These are phyloP conservation scores for Campylomormyrus tamandua DNA, from an alignment of 2,113 vertebrate species.

Conservation along the genomic window DNA sequence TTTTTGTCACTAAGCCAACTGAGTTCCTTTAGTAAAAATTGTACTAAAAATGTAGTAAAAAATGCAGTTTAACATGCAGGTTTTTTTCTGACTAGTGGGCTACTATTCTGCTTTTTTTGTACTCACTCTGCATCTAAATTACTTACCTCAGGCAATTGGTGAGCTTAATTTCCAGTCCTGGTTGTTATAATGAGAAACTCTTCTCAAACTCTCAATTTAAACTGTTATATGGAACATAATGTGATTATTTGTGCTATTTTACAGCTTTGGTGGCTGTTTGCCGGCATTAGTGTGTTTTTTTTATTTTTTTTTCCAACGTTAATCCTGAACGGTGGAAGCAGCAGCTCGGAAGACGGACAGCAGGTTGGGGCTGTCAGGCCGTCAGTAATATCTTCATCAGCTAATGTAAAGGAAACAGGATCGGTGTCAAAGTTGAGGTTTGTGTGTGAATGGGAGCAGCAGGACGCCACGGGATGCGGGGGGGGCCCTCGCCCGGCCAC, in stretches of 20 bases:
- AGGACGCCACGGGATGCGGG: conserved; percentile 37
- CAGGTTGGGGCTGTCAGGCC: conserved; percentile 55
- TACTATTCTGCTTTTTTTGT: background rate
- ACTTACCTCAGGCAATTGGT: background rate
- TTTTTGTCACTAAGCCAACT: background rate
- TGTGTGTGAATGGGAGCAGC: conserved; percentile 50
- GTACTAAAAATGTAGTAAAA: background rate
- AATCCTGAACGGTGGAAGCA: background rate
- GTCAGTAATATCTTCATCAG: conserved; percentile 68
- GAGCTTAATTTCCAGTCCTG: background rate
- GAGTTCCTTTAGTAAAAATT: background rate
- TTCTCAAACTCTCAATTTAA: background rate
- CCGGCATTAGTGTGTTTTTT: background rate
- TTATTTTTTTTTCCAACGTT: background rate
- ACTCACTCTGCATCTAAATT: background rate
- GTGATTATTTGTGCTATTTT: background rate
- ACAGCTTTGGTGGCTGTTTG: background rate
- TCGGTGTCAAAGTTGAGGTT: conserved; percentile 55
- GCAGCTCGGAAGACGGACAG: background rate
- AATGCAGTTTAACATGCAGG: background rate
- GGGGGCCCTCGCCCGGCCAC: conserved; percentile 36
- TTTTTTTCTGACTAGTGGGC: background rate
- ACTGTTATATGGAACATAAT: background rate
- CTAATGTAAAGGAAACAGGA: conserved; percentile 42
- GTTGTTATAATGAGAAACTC: background rate